Base-by-base conservation (phyloP, 2,888 invertebrate genomes). In the Drosophila suboccidentalis region DNA sequence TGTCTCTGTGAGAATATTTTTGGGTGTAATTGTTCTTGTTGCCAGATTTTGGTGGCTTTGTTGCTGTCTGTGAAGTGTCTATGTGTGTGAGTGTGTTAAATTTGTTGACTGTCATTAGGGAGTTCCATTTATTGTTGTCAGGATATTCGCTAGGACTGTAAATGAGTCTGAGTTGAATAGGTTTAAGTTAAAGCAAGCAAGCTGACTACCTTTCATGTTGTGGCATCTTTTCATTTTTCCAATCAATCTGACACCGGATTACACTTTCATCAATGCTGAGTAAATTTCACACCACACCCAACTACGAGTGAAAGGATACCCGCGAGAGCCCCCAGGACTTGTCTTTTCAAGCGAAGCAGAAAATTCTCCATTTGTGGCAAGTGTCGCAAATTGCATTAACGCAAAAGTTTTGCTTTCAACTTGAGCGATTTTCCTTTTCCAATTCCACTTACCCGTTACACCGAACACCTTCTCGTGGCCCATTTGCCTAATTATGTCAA, bases 341-440 rank as follows among this genome's bases (percentile, higher is more conserved):
- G 71, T 47, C 68, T 11, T 34, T 26, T 11, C 22, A 34, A 43
- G 34, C 58, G 57, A 73, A 75, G 87, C 62, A 59, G 89, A 84
- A 86, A 83, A 87, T 86, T 75, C 80, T 88, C 84, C 87, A 85
- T 85, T 85, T 88, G 84, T 64, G 87, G 84, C 81, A 88, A 88
- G 78, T 76, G 81, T 74, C 71, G 87, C 69, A 85, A 85, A 85
- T 86, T 86, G 89, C 89, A 88, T 85, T 85, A 81, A 55, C 76
- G 87, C 71, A 71, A 80, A 84, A 85, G 76, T 87, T 85, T 83
- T 71, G 57, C 89, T 87, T 87, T 89, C 84, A 79, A 72, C 81
- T 89, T 83, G 76, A 79, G 70, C 87, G 87, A 89, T 76, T 83
- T 71, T 55, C 72, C 63, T 41, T 26, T 50, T n/a, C 38, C 51